phyloP scores from a whole-genome alignment of 2,888 invertebrate species.

The Sarcophaga carnaria region DNA sequence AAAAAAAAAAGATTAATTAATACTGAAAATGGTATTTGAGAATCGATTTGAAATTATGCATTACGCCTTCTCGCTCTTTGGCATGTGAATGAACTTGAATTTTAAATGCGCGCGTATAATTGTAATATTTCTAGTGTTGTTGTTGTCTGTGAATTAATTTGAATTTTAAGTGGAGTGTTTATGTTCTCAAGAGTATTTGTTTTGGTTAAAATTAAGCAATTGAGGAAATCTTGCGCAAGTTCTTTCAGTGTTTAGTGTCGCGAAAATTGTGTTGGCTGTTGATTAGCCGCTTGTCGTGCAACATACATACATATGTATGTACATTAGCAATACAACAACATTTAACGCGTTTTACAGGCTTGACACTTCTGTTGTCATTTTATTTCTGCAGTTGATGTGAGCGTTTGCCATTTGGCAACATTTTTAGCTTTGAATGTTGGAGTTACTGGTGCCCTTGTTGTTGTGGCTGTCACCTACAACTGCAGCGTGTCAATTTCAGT shows the following conservation, averaged over 20 bases:
- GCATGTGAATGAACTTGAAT: slow-evolving; percentile 60
- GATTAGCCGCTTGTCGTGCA: slow-evolving; percentile 26
- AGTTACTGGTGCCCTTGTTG: slow-evolving; percentile 19
- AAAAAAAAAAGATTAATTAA: not conserved
- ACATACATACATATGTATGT: too few relatives aligned
- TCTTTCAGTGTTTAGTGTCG: not conserved
- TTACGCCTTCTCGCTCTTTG: not conserved
- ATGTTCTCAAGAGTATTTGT: slow-evolving; percentile 46
- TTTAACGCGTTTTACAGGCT: slow-evolving; percentile 40
- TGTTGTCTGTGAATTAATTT: slow-evolving; percentile 42
- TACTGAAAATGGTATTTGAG: slow-evolving; percentile 44
- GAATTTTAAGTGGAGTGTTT: slow-evolving; percentile 44
- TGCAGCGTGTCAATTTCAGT: slow-evolving; percentile 48
- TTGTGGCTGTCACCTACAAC: slow-evolving; percentile 45
- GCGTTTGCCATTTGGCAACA: slow-evolving; percentile 59
- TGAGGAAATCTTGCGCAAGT: slow-evolving; percentile 62
- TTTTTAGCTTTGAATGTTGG: not conserved
- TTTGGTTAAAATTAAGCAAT: slow-evolving; percentile 47
- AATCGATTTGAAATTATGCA: slow-evolving; percentile 4
- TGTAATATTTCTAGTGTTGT: not conserved
- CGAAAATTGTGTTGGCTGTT: slow-evolving; percentile 54
- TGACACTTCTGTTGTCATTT: slow-evolving; percentile 42
- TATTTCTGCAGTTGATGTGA: slow-evolving; percentile 56
- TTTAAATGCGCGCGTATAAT: slow-evolving; percentile 50
- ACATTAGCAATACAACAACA: not conserved